A percentile compares a stretch with the other conserved stretches of the same genome.
These are phyloP conservation scores for Ichneumoninae sp. DNA, from an alignment of 2,888 invertebrate species.

Conservation along the genomic window DNA sequence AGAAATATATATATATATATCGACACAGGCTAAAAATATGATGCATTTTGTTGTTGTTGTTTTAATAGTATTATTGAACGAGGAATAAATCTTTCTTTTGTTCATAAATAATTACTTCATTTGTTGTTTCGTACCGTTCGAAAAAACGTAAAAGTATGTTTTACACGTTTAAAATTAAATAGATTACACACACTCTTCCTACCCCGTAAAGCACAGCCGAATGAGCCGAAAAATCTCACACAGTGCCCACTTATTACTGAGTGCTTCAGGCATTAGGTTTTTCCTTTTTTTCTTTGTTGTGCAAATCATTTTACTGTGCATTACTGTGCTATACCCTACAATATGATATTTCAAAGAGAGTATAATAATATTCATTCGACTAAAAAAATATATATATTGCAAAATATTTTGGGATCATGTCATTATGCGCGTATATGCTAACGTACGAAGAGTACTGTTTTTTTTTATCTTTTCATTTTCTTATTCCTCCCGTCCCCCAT, in stretches of 20 bases:
- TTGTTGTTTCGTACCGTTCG: constrained; percentile 25
- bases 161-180: constrained; percentile 60
- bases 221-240: constrained; percentile 69
- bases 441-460: constrained; percentile 72
- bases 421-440: constrained; percentile 68
- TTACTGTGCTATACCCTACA: constrained; percentile 67
- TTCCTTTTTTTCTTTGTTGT: constrained; percentile 53
- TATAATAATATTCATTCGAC: constrained; percentile 69
- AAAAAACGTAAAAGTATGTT: constrained; percentile 49
- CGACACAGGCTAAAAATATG: constrained; percentile 58
- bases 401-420: constrained; percentile 75
- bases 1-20: constrained; percentile 9
- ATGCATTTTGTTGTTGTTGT: constrained; percentile 34
- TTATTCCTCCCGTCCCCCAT: constrained; percentile 20
- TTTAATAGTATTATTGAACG: constrained; percentile 33
- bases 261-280: constrained; percentile 51
- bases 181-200: constrained; percentile 51
- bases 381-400: constrained; percentile 77
- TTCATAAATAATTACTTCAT: constrained; percentile 60
- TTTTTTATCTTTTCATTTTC: constrained; percentile 52
- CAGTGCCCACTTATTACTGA: constrained; percentile 52
- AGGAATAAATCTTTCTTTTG: constrained; percentile 52
- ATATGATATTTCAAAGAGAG: constrained; percentile 70
- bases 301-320: constrained; percentile 67
- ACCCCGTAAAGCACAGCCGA: constrained; percentile 71